Base-by-base conservation (phyloP, 2,888 invertebrate species). In the Parnassius apollo region DNA sequence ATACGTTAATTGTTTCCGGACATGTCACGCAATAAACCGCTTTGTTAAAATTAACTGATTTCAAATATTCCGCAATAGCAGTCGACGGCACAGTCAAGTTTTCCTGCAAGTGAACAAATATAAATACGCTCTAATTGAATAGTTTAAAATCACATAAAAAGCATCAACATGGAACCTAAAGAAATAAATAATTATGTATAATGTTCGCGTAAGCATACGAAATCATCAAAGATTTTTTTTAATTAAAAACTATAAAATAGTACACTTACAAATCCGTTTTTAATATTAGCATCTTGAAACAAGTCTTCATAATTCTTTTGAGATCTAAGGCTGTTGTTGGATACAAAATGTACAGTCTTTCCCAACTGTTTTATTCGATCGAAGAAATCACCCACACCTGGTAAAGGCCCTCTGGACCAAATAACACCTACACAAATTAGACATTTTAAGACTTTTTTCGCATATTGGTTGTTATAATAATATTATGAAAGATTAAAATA, bases 51-150 rank as follows among this genome's bases (percentile, higher is more conserved):
- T 93, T 83, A 0, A 86, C 70, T 2, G 86, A 89, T 69, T 93
- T 93, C 49, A 94, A 75, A 66, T 93, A 93, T 69, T 92, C 90
- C 0, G 85, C 83, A 49, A 93, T 91, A 0, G 93, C 93, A 44
- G 78, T 71, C 0, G 92, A 88, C 0, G 94, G 93, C 52, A 86
- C 79, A 1, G 92, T 89, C 0, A 94, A 78, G 56, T 91, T 83
- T 46, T 91, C 85, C 89, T 88, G 75, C 59, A 87, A 88, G 52
- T 9, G 13, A 12, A 49, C 1, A 49, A 45, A 53, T 12, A 42
- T 53, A 53, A 42, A 53, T 35, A 35, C 35, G 35, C 35, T 35
- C 7, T 7, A 4, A 35, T 35, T 35, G 4, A 35, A 7, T 35
- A 35, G 0, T 35, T 35, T 35, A 7, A 7, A 35, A 35, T 35